Evolutionary conservation across 2,797 vertebrate species (phyloP).

Genomic region (Phyllotis vaccarum): DNA sequence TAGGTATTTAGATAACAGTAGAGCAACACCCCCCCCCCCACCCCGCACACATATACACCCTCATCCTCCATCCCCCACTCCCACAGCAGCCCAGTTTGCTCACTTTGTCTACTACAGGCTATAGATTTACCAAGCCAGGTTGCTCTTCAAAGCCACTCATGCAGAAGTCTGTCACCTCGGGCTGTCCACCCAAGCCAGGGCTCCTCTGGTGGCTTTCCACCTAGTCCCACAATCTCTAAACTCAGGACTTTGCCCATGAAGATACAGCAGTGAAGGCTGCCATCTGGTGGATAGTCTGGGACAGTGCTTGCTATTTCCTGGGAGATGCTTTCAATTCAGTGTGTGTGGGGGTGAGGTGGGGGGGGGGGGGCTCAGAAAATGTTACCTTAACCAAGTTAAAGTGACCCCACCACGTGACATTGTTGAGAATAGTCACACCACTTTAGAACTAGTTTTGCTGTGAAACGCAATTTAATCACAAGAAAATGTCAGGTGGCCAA

Average conservation of each 20-base stretch:
- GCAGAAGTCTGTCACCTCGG: not conserved
- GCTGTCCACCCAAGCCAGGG: not conserved
- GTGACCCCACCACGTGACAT: not conserved
- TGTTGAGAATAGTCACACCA: too few species aligned
- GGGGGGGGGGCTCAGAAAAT: not conserved
- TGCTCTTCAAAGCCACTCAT: not conserved
- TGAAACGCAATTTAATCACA: not conserved
- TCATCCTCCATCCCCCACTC: accelerated
- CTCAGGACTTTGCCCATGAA: not conserved
- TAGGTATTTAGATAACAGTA: not conserved
- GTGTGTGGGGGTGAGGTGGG: too few species aligned
- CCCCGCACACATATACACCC: not conserved
- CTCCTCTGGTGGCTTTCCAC: not conserved
- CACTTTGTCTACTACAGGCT: not conserved
- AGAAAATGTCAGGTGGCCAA: not conserved
- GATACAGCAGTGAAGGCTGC: constrained; percentile 32
- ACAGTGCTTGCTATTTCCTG: not conserved
- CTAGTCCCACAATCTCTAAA: not conserved
- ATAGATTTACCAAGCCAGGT: not conserved
- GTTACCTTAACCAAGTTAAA: not conserved
- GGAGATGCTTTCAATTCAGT: not conserved
- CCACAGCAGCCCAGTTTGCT: not conserved
- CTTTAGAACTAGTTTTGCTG: not conserved
- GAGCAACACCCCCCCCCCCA: accelerated
- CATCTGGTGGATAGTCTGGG: constrained; percentile 66